These are phyloP conservation scores for Zophobas morio DNA, from an alignment of 1,140 invertebrate genomes.

Conservation along the genomic window DNA sequence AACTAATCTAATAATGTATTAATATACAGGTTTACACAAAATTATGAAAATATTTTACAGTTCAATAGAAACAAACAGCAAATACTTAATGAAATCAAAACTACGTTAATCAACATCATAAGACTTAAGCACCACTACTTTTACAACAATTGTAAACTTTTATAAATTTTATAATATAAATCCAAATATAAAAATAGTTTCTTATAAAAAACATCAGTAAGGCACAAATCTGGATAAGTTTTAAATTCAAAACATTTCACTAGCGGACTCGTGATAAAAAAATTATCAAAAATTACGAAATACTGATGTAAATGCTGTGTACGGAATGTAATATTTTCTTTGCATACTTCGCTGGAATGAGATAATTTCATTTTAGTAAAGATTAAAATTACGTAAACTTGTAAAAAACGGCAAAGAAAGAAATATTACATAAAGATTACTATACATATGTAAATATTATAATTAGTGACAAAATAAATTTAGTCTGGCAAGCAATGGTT, in stretches of 20 bases:
- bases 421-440: constrained; percentile 2
- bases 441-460: not conserved
- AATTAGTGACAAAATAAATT: not conserved
- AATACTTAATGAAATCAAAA: not conserved
- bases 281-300: not conserved
- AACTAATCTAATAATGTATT: constrained; percentile 16
- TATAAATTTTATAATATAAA: constrained; percentile 10
- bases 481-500: constrained; percentile 30
- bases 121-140: constrained; percentile 30
- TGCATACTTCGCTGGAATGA: not conserved
- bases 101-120: constrained; percentile 21
- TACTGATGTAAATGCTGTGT: not conserved
- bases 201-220: constrained; percentile 14
- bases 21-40: constrained; percentile 36
- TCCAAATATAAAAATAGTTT: constrained; percentile 23
- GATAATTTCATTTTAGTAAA: not conserved
- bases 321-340: not conserved
- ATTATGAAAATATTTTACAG: constrained; percentile 26
- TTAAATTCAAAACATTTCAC: not conserved
- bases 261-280: not conserved
- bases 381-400: not conserved
- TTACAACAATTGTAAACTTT: constrained; percentile 1
- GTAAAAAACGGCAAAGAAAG: constrained; percentile 13
- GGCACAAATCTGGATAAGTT: constrained; percentile 11
- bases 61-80: constrained; percentile 3